A percentile compares a stretch with the other conserved stretches of the same genome.
phyloP scores from a whole-genome alignment of 1,140 invertebrate genomes.

The Andrena cerasifolii region DNA sequence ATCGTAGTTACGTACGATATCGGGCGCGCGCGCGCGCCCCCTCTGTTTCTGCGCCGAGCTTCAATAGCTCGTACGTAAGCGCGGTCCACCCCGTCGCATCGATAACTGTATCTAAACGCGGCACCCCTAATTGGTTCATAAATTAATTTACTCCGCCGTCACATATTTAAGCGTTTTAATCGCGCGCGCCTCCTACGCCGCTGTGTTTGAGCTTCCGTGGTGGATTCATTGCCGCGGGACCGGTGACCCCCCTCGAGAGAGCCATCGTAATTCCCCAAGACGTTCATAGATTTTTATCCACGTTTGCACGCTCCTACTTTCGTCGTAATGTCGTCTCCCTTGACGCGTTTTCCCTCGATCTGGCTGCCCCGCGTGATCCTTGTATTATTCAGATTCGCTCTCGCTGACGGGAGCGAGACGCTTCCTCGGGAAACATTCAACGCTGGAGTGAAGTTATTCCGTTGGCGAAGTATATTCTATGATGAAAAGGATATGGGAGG shows the following conservation, averaged over 20 bases:
- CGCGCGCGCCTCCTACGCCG: background rate
- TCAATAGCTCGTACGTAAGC: background rate
- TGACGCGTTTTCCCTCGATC: slow-evolving; percentile 6
- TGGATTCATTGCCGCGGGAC: background rate
- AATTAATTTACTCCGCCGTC: slow-evolving; percentile 70
- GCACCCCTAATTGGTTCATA: slow-evolving; percentile 74
- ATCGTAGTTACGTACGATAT: slow-evolving; percentile 61
- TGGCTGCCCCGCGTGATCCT: background rate
- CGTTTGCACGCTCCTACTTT: background rate
- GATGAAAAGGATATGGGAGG: background rate
- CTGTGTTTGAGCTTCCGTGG: background rate
- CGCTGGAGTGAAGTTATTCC: background rate
- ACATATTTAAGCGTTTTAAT: slow-evolving; percentile 60
- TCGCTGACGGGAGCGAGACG: background rate
- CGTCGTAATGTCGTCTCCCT: slow-evolving; percentile 3
- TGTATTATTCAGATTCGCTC: slow-evolving; percentile 40
- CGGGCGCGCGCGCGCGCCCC: slow-evolving; percentile 2
- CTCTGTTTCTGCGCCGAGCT: slow-evolving; percentile 13
- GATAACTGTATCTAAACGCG: slow-evolving; percentile 71
- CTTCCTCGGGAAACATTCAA: background rate
- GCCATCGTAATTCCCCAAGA: slow-evolving; percentile 1
- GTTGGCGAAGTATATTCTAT: background rate
- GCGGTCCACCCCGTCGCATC: slow-evolving; percentile 19
- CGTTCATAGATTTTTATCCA: slow-evolving; percentile 35
- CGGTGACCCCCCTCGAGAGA: background rate